These are phyloP conservation scores for Tonatia bakeri DNA, from an alignment of 2,113 vertebrate genomes.

Conservation along the genomic window DNA sequence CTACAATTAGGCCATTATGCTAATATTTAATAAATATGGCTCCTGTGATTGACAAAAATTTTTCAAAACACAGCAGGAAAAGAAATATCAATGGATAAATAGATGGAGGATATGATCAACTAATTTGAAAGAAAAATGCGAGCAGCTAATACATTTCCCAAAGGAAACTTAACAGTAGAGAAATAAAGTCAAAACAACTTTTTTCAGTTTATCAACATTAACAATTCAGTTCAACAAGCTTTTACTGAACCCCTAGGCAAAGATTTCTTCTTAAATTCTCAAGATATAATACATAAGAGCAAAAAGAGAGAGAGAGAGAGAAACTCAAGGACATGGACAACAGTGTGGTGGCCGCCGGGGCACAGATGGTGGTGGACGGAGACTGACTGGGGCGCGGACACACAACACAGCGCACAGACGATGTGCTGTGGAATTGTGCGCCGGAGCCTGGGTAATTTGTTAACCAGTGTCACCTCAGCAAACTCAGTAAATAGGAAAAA, in stretches of 20 bases:
- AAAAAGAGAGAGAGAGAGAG: no score
- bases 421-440: no score
- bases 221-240: neutral
- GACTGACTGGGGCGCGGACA: no score
- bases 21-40: neutral
- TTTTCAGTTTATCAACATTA: neutral
- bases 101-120: neutral
- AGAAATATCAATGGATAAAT: neutral
- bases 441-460: no score
- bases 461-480: no score
- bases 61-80: neutral
- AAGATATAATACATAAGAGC: neutral
- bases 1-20: neutral
- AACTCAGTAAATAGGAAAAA: no score
- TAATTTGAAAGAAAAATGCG: conserved; percentile 3
- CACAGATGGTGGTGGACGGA: no score
- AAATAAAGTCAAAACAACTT: conserved; percentile 9
- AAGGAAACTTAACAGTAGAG: neutral
- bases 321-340: no score
- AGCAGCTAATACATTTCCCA: neutral
- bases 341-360: no score
- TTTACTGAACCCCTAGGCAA: neutral
- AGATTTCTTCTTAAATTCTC: neutral
- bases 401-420: no score
- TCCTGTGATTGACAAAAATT: neutral